phyloP scores from a whole-genome alignment of 2,797 vertebrate genomes.

The Ambastaia sidthimunki region DNA sequence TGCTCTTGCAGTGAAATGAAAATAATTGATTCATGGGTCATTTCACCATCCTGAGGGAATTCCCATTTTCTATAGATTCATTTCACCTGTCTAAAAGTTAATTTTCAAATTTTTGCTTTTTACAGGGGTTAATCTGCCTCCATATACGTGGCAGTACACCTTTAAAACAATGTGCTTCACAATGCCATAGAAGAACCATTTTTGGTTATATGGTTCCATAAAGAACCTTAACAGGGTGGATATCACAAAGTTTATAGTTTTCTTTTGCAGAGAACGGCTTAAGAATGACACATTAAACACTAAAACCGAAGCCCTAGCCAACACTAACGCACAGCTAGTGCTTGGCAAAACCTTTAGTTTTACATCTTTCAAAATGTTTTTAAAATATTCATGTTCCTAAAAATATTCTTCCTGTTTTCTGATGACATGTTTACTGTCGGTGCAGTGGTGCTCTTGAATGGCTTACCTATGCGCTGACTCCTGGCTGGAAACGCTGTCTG shows the following conservation, averaged over 20 bases:
- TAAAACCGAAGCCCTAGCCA: neutral
- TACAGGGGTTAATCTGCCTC: neutral
- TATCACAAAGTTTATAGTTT: neutral
- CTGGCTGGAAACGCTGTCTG: conserved; percentile 39
- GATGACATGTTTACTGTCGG: conserved; percentile 10
- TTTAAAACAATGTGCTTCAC: too few species aligned
- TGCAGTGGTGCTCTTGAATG: neutral
- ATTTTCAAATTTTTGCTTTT: conserved; percentile 2
- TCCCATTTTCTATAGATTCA: neutral
- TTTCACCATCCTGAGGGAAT: conserved; percentile 7
- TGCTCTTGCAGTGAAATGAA: conserved; percentile 20
- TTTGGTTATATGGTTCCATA: too few species aligned
- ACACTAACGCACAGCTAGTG: neutral
- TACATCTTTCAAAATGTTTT: neutral
- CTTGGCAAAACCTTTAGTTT: conserved; percentile 5
- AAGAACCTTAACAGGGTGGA: neutral
- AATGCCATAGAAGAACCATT: too few species aligned
- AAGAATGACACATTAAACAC: neutral
- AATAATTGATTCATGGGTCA: conserved; percentile 24
- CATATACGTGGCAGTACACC: neutral
- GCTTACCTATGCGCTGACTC: conserved; percentile 23
- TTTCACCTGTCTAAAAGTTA: neutral
- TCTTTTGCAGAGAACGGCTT: neutral
- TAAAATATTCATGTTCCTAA: conserved; percentile 27
- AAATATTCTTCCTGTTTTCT: conserved; percentile 27